These are phyloP conservation scores for Pseudococcus jackbeardsleyi DNA, from an alignment of 2,888 invertebrate species.

Conservation along the genomic window DNA sequence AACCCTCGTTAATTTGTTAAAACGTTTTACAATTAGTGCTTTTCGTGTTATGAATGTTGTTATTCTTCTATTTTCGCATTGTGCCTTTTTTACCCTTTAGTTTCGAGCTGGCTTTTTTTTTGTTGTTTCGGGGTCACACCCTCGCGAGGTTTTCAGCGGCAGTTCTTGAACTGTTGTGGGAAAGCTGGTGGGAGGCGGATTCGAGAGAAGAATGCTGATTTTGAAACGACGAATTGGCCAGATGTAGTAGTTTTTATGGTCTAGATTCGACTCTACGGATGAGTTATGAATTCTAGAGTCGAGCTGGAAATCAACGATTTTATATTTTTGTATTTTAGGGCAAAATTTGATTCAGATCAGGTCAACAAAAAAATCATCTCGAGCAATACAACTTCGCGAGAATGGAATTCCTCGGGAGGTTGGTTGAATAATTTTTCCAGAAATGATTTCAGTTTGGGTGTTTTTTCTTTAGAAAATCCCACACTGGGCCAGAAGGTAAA, in stretches of 20 bases:
- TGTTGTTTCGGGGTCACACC: neutral
- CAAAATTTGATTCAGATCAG: no score
- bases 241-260: neutral
- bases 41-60: conserved; percentile 34
- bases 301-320: no score
- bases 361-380: no score
- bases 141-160: neutral
- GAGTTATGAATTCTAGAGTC: no score
- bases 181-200: neutral
- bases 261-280: no score
- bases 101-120: neutral
- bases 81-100: neutral
- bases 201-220: neutral
- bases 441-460: no score
- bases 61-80: neutral
- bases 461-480: no score
- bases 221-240: neutral
- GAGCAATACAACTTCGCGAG: no score
- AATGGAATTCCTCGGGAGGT: no score
- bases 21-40: conserved; percentile 42
- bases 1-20: conserved; percentile 40
- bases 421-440: no score
- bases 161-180: neutral
- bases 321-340: no score
- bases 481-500: no score